Evolutionary conservation across 2,888 invertebrate genomes (phyloP).

Genomic region (Tryphoninae sp.): DNA sequence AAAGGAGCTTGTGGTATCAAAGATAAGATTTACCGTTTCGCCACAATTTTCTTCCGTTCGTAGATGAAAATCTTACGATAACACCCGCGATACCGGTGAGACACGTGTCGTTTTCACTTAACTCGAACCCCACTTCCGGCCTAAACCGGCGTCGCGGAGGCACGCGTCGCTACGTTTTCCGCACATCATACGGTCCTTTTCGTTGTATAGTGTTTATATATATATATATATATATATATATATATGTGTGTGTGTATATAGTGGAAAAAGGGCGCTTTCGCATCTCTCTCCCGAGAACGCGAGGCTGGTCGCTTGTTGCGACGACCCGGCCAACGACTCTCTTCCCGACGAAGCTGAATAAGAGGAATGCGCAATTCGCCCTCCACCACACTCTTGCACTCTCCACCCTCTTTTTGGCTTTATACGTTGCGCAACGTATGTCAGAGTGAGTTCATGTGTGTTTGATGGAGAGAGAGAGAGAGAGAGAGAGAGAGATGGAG

Average conservation of each 20-base stretch:
- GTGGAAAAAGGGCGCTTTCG: conserved; percentile 22
- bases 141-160: conserved; percentile 33
- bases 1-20: neutral
- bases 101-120: conserved; percentile 35
- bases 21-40: conserved; percentile 15
- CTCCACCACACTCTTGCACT: neutral
- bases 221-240: neutral
- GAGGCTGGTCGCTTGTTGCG: conserved; percentile 30
- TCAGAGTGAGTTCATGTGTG: conserved; percentile 16
- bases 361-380: conserved; percentile 50
- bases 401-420: conserved; percentile 1
- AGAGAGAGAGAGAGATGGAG: no score
- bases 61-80: conserved; percentile 36
- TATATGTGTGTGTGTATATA: no score
- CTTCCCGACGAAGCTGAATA: conserved; percentile 29
- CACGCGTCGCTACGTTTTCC: conserved; percentile 47
- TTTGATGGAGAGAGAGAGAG: neutral
- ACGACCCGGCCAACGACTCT: conserved; percentile 28
- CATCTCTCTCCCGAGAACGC: neutral
- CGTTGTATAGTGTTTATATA: neutral
- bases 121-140: conserved; percentile 51
- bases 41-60: neutral
- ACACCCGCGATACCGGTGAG: neutral
- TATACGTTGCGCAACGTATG: conserved; percentile 24
- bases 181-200: conserved; percentile 11